Percentiles rank a stretch among this genome's conserved stretches.
These are phyloP conservation scores for Limnothrissa miodon DNA, from an alignment of 2,113 vertebrate species.

Conservation along the genomic window DNA sequence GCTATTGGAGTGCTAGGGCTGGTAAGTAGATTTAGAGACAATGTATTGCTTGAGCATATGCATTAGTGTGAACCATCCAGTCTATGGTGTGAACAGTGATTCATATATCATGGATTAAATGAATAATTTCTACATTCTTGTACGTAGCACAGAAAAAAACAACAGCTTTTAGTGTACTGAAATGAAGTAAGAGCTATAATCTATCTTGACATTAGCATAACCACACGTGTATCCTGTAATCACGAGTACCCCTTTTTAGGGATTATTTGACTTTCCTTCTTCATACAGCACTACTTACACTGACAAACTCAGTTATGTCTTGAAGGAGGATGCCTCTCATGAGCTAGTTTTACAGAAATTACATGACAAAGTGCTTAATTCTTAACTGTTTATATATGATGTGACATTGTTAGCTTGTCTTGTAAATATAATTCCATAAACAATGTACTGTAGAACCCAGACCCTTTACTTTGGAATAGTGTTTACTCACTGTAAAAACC, in stretches of 20 bases:
- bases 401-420: not conserved
- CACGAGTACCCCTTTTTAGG: constrained; percentile 36
- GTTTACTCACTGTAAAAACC: not conserved
- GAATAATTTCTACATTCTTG: not conserved
- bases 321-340: not conserved
- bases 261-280: constrained; percentile 39
- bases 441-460: not conserved
- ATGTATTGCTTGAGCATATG: not conserved
- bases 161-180: constrained; percentile 13
- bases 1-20: not conserved
- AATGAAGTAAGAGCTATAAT: constrained; percentile 26
- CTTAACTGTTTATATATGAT: not conserved
- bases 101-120: not conserved
- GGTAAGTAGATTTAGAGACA: not conserved
- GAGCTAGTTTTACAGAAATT: not conserved
- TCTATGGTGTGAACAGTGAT: not conserved
- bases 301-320: not conserved
- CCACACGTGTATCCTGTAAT: constrained; percentile 22
- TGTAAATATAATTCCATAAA: not conserved
- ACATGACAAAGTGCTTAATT: not conserved
- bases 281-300: constrained; percentile 14
- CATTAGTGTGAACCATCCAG: not conserved
- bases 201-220: constrained; percentile 42
- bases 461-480: not conserved
- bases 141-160: not conserved